A percentile compares a stretch with the other conserved stretches of the same genome.
phyloP scores from a whole-genome alignment of 2,888 invertebrate genomes.

The Lasioglossum calceatum region DNA sequence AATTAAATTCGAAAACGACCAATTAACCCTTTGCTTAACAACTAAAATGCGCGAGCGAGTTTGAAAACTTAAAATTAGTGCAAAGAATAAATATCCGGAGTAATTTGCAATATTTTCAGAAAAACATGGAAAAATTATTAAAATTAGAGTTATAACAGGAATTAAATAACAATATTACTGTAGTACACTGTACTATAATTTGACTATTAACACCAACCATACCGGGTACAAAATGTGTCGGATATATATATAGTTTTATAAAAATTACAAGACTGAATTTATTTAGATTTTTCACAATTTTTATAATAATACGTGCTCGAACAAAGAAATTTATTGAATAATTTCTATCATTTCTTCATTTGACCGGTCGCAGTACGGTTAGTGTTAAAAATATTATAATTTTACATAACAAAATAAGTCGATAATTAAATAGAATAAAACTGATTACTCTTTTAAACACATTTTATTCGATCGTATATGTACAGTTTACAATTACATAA shows the following conservation, averaged over 20 bases:
- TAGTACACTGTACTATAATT: background rate
- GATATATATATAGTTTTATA: too few species aligned
- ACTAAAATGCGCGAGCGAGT: background rate
- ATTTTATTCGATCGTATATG: conserved; percentile 69
- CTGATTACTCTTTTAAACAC: conserved; percentile 61
- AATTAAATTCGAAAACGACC: background rate
- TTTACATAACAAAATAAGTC: background rate
- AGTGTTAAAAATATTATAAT: background rate
- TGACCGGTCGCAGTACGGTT: too few species aligned
- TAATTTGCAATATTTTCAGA: background rate
- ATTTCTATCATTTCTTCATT: too few species aligned
- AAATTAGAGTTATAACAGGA: background rate
- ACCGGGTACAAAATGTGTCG: too few species aligned
- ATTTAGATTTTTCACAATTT: too few species aligned
- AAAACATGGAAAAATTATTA: background rate
- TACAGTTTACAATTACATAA: conserved; percentile 67
- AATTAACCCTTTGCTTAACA: background rate
- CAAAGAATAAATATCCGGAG: background rate
- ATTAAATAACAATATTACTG: too few species aligned
- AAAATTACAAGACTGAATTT: too few species aligned
- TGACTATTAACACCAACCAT: background rate
- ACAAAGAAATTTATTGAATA: too few species aligned
- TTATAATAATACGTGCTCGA: too few species aligned
- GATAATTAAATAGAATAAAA: background rate
- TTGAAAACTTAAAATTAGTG: background rate